A percentile compares a stretch with the other conserved stretches of the same genome.
phyloP scores from a whole-genome alignment of 2,888 invertebrate genomes.

The Vanessa cardui region DNA sequence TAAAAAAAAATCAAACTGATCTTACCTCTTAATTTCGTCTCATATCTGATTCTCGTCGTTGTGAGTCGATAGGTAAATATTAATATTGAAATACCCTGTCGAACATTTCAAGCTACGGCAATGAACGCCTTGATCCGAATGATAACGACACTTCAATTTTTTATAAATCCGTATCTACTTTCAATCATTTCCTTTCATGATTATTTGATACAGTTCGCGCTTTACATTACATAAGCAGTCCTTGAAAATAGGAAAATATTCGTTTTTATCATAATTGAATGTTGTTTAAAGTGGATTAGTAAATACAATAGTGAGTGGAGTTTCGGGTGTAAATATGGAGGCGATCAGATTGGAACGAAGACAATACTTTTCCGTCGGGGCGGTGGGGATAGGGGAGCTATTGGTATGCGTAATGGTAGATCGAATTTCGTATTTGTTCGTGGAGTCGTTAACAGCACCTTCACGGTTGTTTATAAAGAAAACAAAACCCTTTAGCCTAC shows the following conservation, averaged over 20 bases:
- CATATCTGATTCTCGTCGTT: constrained; percentile 32
- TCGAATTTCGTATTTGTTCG: constrained; percentile 83
- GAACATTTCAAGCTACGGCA: constrained; percentile 34
- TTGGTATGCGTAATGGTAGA: constrained; percentile 81
- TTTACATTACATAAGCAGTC: constrained; percentile 21
- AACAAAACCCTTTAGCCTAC: constrained; percentile 74
- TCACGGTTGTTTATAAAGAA: constrained; percentile 80
- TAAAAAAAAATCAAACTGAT: constrained; percentile 17
- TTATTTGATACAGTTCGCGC: constrained; percentile 28
- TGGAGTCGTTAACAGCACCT: constrained; percentile 81
- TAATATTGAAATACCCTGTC: constrained; percentile 28
- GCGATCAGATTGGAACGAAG: constrained; percentile 66
- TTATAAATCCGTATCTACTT: constrained; percentile 38
- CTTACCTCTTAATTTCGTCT: constrained; percentile 23
- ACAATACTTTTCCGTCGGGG: constrained; percentile 66
- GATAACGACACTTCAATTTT: constrained; percentile 39
- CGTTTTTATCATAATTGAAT: constrained; percentile 39
- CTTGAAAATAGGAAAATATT: constrained; percentile 37
- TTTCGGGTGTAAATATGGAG: constrained; percentile 44
- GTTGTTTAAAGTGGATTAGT: constrained; percentile 50
- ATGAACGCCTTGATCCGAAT: constrained; percentile 34
- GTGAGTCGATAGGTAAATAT: constrained; percentile 36
- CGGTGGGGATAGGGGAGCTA: constrained; percentile 62
- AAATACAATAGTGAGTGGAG: constrained; percentile 53
- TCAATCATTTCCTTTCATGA: constrained; percentile 37